Evolutionary conservation across 30 jellyfish, hydroid and myxozoan genomes (phyloP).

Genomic region (Aurelia coerulea): DNA sequence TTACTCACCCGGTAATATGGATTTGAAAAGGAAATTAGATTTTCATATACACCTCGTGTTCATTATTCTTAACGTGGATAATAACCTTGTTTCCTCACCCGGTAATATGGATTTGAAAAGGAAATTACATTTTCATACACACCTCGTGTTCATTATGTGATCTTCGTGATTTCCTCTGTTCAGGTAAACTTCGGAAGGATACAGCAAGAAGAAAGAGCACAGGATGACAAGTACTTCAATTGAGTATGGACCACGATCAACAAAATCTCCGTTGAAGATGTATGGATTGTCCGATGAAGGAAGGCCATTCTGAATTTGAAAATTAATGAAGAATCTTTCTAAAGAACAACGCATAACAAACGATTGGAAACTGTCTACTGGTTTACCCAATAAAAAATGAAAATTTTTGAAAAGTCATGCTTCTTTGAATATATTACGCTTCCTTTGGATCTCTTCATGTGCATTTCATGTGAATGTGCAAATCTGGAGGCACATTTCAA

Average conservation of each 20-base stretch:
- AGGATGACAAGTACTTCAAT: slow-evolving; percentile 71
- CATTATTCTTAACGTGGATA: slow-evolving; percentile 14
- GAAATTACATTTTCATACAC: not conserved
- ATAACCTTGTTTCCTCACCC: too few relatives aligned
- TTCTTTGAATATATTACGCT: too few relatives aligned
- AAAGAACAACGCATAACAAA: not conserved
- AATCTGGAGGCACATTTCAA: too few relatives aligned
- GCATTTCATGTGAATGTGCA: too few relatives aligned
- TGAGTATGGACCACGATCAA: slow-evolving; percentile 80
- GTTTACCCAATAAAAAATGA: too few relatives aligned
- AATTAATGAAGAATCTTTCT: not conserved
- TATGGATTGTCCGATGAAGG: slow-evolving; percentile 86
- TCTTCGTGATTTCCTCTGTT: slow-evolving; percentile 84
- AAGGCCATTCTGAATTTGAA: slow-evolving; percentile 64
- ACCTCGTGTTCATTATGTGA: slow-evolving; percentile 83
- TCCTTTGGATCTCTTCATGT: too few relatives aligned
- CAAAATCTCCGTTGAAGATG: slow-evolving; percentile 85
- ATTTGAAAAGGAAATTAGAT: too few relatives aligned
- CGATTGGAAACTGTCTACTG: not conserved
- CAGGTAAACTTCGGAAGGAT: slow-evolving; percentile 66
- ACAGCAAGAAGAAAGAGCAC: slow-evolving; percentile 74
- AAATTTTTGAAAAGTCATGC: too few relatives aligned
- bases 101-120: too few relatives aligned
- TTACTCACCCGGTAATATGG: too few relatives aligned
- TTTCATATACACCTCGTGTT: slow-evolving; percentile 62